Evolutionary conservation across 2,113 vertebrate species (phyloP), one percentile per base, ranked within the genome.

Genomic region (Parotia lawesii): DNA sequence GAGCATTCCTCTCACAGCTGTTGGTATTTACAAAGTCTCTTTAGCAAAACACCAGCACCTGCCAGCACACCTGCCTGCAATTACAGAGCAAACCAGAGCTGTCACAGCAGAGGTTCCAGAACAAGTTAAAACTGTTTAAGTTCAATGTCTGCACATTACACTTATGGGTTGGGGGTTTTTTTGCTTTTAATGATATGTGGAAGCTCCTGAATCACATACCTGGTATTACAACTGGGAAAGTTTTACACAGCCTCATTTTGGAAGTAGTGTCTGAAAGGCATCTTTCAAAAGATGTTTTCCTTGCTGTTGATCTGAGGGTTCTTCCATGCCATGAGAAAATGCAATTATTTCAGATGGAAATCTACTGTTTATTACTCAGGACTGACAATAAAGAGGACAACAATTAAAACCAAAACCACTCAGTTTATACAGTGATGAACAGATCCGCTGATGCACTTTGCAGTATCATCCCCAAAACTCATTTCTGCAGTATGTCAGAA

Each of bases 121-220:
- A 48, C 29, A 64, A 53, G 47, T n/a, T 10, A 64, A 69, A 82
- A 40, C 33, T 4, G 1, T 24, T 28, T 7, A 45, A 20, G 28
- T 21, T 44, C 58, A 35, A 4, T 3, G 6, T 12, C 58, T 58
- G 25, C 15, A 76, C 6, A 2, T 9, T 40, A 37, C 21, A 35
- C 17, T 45, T 38, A 44, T 0, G 1, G 7, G 22, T 14, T 12
- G 57, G 14, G 57, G 14, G 38, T 18, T 18, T 5, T 47, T 44
- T 57, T 35, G 2, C 11, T 86, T 47, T 44, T 44, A 18, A 44
- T 24, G 9, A 37, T 40, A 45, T 0, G 0, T 10, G 4, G 31
- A 74, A 74, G 38, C 23, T 80, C 44, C 40, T 9, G 9, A 40
- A 40, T 51, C 61, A 35, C 1, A 12, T 12, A 38, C 12, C 27